Base-by-base conservation (phyloP, 2,888 invertebrate species). In the Acanthosepion lycidas region DNA sequence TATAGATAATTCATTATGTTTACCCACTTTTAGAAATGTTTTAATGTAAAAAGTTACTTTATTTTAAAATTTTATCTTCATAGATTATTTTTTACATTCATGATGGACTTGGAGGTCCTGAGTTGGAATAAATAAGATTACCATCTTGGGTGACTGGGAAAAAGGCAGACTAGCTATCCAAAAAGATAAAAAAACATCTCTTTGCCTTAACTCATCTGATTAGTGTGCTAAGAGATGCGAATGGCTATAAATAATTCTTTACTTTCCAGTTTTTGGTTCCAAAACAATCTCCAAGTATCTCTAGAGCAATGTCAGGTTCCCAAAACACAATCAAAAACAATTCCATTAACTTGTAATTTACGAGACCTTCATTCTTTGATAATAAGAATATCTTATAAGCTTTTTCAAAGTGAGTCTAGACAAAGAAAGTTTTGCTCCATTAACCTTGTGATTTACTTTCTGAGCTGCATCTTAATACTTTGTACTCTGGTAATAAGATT, bases 221-320 rank as follows among this genome's bases (percentile, higher is more conserved):
- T 78, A n/a, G 78, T n/a, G 78, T 15, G 18, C 12, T 33, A 78
- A 78, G 78, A 78, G 78, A 78, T 33, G 78, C n/a, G 78, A 78
- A 78, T n/a, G 78, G 78, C 78, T 78, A 78, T 78, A 78, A 78
- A 78, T 78, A 78, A 78, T 78, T 78, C 78, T 78, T 78, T 78
- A 78, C 23, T 78, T n/a, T 78, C 78, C n/a, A 15, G n/a, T 78
- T n/a, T 33, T 78, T 78, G 78, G 78, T 78, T 33, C 78, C n/a
- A 78, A 78, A 78, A 78, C 78, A 78, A 78, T 78, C 78, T n/a
- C 78, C 15, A 15, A 78, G 78, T 23, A n/a, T 78, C 33, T n/a
- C 78, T n/a, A 78, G 33, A 78, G 78, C n/a, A 33, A 78, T 78
- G 78, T 78, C 78, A 33, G 78, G 15, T 78, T 33, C n/a, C 78